Base-by-base conservation (phyloP, 2,113 vertebrate species). In the Rynchops niger region DNA sequence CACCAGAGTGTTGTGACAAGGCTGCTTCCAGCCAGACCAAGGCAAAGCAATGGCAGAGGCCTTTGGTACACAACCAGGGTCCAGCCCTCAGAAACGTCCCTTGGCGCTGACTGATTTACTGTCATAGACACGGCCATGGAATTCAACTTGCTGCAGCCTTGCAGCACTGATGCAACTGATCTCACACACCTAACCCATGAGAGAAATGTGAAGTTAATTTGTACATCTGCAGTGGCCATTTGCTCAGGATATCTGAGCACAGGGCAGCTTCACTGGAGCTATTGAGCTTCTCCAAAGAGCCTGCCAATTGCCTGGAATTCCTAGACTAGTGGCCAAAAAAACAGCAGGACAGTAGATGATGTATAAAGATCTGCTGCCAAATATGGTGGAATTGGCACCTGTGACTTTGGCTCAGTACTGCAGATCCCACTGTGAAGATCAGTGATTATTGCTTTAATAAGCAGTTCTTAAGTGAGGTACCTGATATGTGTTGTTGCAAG, bases 391-490 rank as follows among this genome's bases (percentile, higher is more conserved):
- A 82, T n/a, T 96, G 96, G 95, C 93, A 97, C 71, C 93, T 88
- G 97, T 94, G 89, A 80, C 58, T 83, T 95, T 86, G 93, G 97
- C 95, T 90, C 86, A 90, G 71, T 74, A 49, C 62, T 43, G 88
- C 95, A 95, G 95, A 22, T 96, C 97, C 92, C 97, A 96, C 97
- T 98, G 96, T 91, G 96, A 96, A 97, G 97, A 98, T 98, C 97
- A 97, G 96, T 96, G 98, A 98, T 96, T 97, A 96, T 87, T 96
- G 93, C 96, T 76, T 95, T 73, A 96, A 82, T 96, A 97, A 93
- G 97, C 92, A 96, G 94, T 97, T 97, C 97, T 98, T 97, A 98
- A 97, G 98, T 97, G 97, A 97, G 96, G 96, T 96, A 98, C 94
- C 89, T 97, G 98, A 97, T 98, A 97, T 86, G 90, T 97, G 88